Base-by-base conservation (phyloP, 2,888 invertebrate species). In the Lamproptera curius region DNA sequence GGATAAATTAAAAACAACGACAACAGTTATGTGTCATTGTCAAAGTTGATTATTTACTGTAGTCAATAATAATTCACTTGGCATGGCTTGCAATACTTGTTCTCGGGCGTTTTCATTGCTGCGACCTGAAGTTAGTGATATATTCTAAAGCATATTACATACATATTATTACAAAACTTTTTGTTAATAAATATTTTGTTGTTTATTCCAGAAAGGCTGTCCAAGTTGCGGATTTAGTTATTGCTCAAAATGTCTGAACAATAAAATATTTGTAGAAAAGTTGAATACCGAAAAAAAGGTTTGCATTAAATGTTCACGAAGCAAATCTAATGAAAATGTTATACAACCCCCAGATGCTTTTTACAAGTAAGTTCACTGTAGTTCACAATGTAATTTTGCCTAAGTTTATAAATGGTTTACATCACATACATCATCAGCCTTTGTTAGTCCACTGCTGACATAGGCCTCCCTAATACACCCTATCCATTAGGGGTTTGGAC, bases 221-320 rank as follows among this genome's bases (percentile, higher is more conserved):
- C 92, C 94, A 34, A 91, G 90, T 63, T 97, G 96, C 81, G 95
- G 95, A 20, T 93, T 93, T 78, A 93, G 95, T 38, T 95, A 92
- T 78, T 97, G 96, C 73, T 90, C 90, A 51, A 95, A 93, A 74
- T 97, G 96, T 73, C 80, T 96, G 39, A 91, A 91, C 58, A 90
- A 93, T 61, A 93, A 93, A 76, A 83, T 90, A 51, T 89, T 90
- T 61, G 77, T 95, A 50, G 89, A 92, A 8, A 91, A 91, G 66
- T 85, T 90, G 3, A 89, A 90, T 57, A 81, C 88, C 37, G 90
- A 91, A 63, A 89, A 90, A 44, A 92, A 92, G 76, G 86, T 87
- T 17, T 87, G 85, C 65, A 45, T 53, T 10, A 86, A 79, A 67
- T 85, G 85, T 62, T 72, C 73, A 59, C 64, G 59, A 42, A 52